phyloP scores from a whole-genome alignment of 30 jellyfish, hydroid and myxozoan genomes.

The Rhopilema esculentum region DNA sequence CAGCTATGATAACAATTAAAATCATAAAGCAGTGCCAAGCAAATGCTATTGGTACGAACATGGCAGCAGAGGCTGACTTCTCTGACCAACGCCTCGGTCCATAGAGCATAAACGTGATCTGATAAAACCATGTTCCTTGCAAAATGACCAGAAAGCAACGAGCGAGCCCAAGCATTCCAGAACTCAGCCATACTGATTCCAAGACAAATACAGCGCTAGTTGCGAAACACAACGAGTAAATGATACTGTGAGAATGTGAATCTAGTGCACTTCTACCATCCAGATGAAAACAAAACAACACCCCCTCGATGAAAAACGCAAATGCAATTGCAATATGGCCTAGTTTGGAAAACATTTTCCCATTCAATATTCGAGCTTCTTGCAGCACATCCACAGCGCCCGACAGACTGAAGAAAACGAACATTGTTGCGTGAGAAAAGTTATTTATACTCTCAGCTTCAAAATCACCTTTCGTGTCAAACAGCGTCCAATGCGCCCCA shows the following conservation, averaged over 20 bases:
- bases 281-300: constrained; percentile 67
- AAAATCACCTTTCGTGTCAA: constrained; percentile 38
- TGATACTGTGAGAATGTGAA: constrained; percentile 59
- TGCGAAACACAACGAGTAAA: constrained; percentile 55
- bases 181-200: constrained; percentile 27
- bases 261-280: constrained; percentile 74
- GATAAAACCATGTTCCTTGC: constrained; percentile 80
- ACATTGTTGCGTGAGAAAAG: constrained; percentile 80
- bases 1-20: neutral
- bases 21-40: constrained; percentile 72
- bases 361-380: constrained; percentile 3
- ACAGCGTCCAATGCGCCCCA: constrained; percentile 60
- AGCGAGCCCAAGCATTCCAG: constrained; percentile 45
- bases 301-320: constrained; percentile 66
- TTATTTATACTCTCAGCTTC: constrained; percentile 59
- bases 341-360: constrained; percentile 9
- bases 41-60: constrained; percentile 70
- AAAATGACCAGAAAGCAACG: constrained; percentile 61
- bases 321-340: constrained; percentile 48
- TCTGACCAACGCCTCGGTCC: constrained; percentile 63
- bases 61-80: constrained; percentile 60
- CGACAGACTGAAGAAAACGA: constrained; percentile 51
- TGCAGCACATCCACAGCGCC: constrained; percentile 43
- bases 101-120: constrained; percentile 64
- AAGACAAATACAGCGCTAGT: constrained; percentile 30